A percentile compares a stretch with the other conserved stretches of the same genome.
Evolutionary conservation across 2,888 invertebrate genomes (phyloP).

Genomic region (Germaria angustata): DNA sequence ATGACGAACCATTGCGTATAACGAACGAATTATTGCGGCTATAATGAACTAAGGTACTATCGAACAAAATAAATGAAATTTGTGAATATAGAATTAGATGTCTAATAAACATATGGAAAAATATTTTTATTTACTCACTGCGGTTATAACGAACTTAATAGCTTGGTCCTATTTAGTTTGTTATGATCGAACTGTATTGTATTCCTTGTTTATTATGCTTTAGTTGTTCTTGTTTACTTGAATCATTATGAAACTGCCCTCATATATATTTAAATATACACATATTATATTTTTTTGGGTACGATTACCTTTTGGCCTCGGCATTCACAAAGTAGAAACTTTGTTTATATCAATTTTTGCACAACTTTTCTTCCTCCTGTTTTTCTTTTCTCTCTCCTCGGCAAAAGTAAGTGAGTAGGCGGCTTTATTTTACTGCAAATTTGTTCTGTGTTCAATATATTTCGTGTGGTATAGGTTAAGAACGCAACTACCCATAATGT

Average conservation of each 20-base stretch:
- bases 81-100: no score
- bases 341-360: conserved; percentile 49
- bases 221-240: not conserved
- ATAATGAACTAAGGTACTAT: no score
- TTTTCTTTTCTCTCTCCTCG: not conserved
- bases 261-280: not conserved
- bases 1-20: no score
- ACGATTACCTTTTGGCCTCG: conserved; percentile 69
- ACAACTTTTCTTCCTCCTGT: conserved; percentile 11
- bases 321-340: conserved; percentile 69
- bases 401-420: conserved; percentile 21
- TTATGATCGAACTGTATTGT: no score
- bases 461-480: conserved; percentile 69
- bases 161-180: no score
- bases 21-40: no score
- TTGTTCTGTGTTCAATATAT: conserved; percentile 62
- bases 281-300: conserved; percentile 53
- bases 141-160: no score
- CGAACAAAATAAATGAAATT: no score
- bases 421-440: conserved; percentile 13
- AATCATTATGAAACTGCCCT: not conserved
- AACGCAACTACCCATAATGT: conserved; percentile 60
- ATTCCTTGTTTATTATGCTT: no score
- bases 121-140: no score
- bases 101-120: no score